phyloP scores from a whole-genome alignment of 1,140 invertebrate genomes.

The Schlechtendalia chinensis region DNA sequence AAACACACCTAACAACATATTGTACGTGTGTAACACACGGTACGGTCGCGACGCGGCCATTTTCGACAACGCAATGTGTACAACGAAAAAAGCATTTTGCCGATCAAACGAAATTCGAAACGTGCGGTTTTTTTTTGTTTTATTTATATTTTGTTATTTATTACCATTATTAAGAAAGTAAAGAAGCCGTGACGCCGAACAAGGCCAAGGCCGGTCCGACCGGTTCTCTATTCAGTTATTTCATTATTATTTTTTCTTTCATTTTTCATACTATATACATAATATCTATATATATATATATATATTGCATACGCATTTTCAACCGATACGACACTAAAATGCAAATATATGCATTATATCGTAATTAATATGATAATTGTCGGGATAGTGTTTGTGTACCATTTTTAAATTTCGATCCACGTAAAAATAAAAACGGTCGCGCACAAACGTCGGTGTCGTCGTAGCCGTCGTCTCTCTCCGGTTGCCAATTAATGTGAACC shows the following conservation, averaged over 20 bases:
- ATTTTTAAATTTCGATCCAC: not conserved
- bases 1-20: too few species aligned
- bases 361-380: too few species aligned
- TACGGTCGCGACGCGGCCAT: too few species aligned
- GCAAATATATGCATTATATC: too few species aligned
- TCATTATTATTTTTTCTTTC: slow-evolving; percentile 1
- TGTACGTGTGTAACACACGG: too few species aligned
- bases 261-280: not conserved
- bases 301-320: too few species aligned
- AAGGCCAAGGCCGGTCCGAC: slow-evolving; percentile 46
- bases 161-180: slow-evolving; percentile 38
- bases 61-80: too few species aligned
- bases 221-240: slow-evolving; percentile 28
- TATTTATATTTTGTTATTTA: not conserved
- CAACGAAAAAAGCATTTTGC: not conserved
- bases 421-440: not conserved
- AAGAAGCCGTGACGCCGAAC: slow-evolving; percentile 30
- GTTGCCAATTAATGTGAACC: slow-evolving; percentile 42
- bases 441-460: not conserved
- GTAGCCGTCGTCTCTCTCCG: not conserved
- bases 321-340: too few species aligned
- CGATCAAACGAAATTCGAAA: slow-evolving; percentile 15
- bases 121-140: slow-evolving; percentile 6
- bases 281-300: too few species aligned
- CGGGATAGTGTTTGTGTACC: too few species aligned